Percentiles rank a stretch among this genome's conserved stretches.
Evolutionary conservation across 2,113 vertebrate species (phyloP).

Genomic region (Elgaria multicarinata): DNA sequence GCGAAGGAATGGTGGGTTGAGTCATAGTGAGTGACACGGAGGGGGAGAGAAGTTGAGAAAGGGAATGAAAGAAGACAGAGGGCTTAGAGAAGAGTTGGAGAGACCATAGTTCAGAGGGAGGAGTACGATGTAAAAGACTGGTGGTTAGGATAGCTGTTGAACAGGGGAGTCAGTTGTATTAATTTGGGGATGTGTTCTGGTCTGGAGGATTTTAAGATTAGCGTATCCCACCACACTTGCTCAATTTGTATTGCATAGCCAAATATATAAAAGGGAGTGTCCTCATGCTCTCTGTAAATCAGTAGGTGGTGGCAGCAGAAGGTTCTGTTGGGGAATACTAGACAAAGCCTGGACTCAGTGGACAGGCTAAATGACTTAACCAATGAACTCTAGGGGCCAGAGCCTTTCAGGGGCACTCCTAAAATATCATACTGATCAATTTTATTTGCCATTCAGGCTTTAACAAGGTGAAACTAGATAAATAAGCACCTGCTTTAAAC

Average conservation of each 20-base stretch:
- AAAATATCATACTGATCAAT: background rate
- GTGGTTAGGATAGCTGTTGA: no score
- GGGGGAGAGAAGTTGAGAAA: background rate
- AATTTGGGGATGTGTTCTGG: background rate
- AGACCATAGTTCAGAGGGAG: no score
- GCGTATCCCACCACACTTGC: background rate
- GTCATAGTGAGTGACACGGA: background rate
- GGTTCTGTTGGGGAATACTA: background rate
- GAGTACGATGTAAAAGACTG: no score
- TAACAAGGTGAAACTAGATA: background rate
- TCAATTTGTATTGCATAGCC: background rate
- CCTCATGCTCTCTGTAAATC: background rate
- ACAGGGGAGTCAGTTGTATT: no score
- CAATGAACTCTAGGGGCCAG: background rate
- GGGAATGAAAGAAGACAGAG: background rate
- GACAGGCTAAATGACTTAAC: background rate
- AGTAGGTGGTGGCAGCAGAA: background rate
- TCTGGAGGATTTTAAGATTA: background rate
- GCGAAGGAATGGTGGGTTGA: background rate
- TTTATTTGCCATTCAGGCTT: background rate
- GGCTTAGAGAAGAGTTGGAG: background rate
- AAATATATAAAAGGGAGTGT: background rate
- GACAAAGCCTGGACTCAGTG: background rate
- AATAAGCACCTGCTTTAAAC: background rate
- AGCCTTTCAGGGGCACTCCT: background rate